Conservation (phyloP, 1,140 invertebrate species). For the Drosophila lini region DNA sequence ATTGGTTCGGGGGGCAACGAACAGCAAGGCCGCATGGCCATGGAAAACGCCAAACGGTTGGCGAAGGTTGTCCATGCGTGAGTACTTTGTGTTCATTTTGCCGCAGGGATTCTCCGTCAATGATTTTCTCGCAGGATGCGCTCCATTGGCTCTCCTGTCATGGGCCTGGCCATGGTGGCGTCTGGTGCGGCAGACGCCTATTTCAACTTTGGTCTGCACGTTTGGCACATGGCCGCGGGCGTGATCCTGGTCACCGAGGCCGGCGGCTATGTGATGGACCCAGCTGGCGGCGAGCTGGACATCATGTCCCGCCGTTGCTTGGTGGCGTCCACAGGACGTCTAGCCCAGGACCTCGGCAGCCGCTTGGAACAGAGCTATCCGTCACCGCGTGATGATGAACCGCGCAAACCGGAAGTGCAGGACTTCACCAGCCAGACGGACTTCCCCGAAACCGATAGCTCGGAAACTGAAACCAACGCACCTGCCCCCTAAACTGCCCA, state of each 20-base stretch:
- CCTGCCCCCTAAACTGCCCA: background rate
- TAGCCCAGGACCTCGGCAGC: conserved; percentile 89
- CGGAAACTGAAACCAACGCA: background rate
- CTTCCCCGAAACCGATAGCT: conserved; percentile 42
- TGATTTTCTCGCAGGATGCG: conserved; percentile 87
- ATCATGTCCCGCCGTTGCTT: conserved; percentile 91
- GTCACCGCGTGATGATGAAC: conserved; percentile 58
- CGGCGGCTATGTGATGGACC: conserved; percentile 96
- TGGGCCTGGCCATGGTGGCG: conserved; percentile 96
- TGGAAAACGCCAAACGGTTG: conserved; percentile 90
- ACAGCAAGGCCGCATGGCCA: conserved; percentile 88
- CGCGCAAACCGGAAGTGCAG: background rate
- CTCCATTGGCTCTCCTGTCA: conserved; percentile 93
- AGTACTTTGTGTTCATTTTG: conserved; percentile 38
- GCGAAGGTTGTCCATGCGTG: conserved; percentile 92
- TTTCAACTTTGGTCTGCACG: conserved; percentile 95
- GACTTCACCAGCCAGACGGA: conserved; percentile 64
- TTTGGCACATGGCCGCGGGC: conserved; percentile 96
- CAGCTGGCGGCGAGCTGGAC: conserved; percentile 91
- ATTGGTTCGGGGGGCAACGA: conserved; percentile 86
- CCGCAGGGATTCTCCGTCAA: background rate
- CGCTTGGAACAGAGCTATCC: conserved; percentile 84
- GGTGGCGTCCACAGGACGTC: conserved; percentile 89
- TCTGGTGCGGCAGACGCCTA: conserved; percentile 93
- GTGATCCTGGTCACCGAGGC: conserved; percentile 95